Base-by-base conservation (phyloP, 2,797 vertebrate species). In the Falco novaeseelandiae region DNA sequence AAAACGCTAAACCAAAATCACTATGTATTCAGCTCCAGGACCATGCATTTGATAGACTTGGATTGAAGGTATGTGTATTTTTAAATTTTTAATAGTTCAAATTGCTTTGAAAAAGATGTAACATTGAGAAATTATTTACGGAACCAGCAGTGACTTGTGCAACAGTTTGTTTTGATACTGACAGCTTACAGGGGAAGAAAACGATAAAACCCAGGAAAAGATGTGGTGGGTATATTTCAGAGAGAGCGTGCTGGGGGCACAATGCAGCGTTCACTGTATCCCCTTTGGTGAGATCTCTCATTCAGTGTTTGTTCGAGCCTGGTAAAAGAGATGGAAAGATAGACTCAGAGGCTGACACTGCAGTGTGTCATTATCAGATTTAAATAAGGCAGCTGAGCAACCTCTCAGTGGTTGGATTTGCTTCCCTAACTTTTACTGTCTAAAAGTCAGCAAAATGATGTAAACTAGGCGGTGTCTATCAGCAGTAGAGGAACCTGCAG, bases 11-110 rank as follows among this genome's bases (percentile, higher is more conserved):
- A 44, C 49, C 17, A 27, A 27, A 42, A 34, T 38, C 22, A 6
- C 38, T 65, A 14, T n/a, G 42, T 8, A 27, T 69, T 72, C 70
- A 58, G 10, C 82, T 84, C 58, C 58, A 14, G 42, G 36, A 82
- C 51, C 11, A 0, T 1, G 8, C 38, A 2, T 36, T 27, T 48
- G 63, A 22, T 74, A 22, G 38, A 29, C 8, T 8, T 0, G 0
- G 46, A 38, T 40, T 51, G 40, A 81, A 90, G 27, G 52, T 86
- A 78, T 3, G 57, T 21, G 20, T 12, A 6, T 63, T 72, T 85
- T 63, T 51, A 49, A 21, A 6, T 63, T 72, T 85, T 63, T 51
- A 49, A 21, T 65, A 0, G 0, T 65, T 83, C 16, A 38, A 2
- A 49, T 74, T 9, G n/a, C 20, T 81, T 67, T 82, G 72, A 21